phyloP scores from a whole-genome alignment of 2,797 vertebrate species.

The Diplodus sargus region DNA sequence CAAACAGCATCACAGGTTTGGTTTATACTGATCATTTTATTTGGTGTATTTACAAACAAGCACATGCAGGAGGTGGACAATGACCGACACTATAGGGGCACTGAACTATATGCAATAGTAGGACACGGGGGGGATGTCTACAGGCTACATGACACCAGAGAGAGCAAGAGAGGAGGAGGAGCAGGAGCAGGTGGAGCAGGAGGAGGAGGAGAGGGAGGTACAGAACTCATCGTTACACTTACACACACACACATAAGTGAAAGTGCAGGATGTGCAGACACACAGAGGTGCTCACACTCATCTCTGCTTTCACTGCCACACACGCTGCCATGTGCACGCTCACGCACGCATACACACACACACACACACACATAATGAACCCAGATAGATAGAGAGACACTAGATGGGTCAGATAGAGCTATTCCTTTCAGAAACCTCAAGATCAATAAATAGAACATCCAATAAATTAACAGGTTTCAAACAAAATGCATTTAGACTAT shows the following conservation, averaged over 20 bases:
- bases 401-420: constrained; percentile 61
- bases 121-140: constrained; percentile 70
- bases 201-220: constrained; percentile 53
- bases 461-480: constrained; percentile 72
- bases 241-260: constrained; percentile 50
- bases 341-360: constrained; percentile 9
- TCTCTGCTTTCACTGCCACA: constrained; percentile 68
- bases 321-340: constrained; percentile 42
- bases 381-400: constrained; percentile 76
- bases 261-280: constrained; percentile 76
- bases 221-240: constrained; percentile 71
- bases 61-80: constrained; percentile 86
- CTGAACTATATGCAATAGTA: constrained; percentile 79
- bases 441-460: constrained; percentile 76
- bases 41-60: constrained; percentile 89
- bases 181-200: constrained; percentile 4
- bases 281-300: constrained; percentile 57
- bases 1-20: constrained; percentile 41
- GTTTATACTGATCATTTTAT: constrained; percentile 83
- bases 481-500: constrained; percentile 58
- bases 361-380: constrained; percentile 46
- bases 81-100: constrained; percentile 80
- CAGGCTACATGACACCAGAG: constrained; percentile 82
- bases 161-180: constrained; percentile 48
- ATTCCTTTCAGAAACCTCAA: constrained; percentile 70